Base-by-base conservation (phyloP, 1,140 invertebrate species). In the Drosophila truncata region DNA sequence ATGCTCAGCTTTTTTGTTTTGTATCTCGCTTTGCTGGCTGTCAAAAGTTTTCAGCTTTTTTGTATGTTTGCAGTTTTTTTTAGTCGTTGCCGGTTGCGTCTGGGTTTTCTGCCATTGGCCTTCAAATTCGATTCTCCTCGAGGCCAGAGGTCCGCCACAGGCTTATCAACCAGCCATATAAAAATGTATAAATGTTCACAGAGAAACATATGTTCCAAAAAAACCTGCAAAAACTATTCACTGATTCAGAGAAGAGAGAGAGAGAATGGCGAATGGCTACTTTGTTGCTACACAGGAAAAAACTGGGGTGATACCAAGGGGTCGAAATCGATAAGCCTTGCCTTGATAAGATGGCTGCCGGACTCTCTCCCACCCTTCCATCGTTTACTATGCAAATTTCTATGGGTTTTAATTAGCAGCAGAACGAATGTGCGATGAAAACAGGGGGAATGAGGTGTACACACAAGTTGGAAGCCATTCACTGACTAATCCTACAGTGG, bases 351-450 rank as follows among this genome's bases (percentile, higher is more conserved):
- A 39, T 35, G 52, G 18, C 47, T 47, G 41, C 6, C 13, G 23
- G 29, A 8, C 44, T 25, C 18, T 29, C 37, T 29, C 25, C 14
- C 14, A n/a, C 44, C 42, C 23, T 10, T 29, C 6, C 18, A 0
- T 58, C 69, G 50, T 46, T 82, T 79, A 55, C 25, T 59, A 66
- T 77, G 60, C 11, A 66, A 63, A 82, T 86, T 86, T 86, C 46
- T 86, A 86, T 79, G 79, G 78, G 50, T 86, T 86, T 83, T 73
- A 77, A 87, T 83, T 74, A 88, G 50, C 55, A 88, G 55, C 63
- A 33, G 20, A 23, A 18, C 67, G 55, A 67, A 49, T 39, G 42
- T 31, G 31, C 44, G 16, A 67, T 65, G 61, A 58, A 33, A 20
- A 29, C 11, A 14, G 1, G 14, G 42, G 23, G 44, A 47, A 16